Evolutionary conservation across 2,113 vertebrate species (phyloP), one percentile per base, ranked within the genome.

Genomic region (Labrus mixtus): DNA sequence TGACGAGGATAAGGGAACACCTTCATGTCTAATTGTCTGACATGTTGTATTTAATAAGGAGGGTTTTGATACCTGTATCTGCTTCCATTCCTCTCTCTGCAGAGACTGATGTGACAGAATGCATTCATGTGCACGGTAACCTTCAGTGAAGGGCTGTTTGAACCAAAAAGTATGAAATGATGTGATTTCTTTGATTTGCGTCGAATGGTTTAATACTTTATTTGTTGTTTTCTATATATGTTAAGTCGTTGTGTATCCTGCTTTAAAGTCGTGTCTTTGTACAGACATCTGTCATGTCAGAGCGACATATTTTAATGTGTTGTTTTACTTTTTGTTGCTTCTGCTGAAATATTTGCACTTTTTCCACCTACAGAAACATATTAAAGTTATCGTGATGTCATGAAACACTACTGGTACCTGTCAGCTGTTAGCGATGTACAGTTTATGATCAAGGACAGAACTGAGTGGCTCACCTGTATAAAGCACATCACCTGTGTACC

Each of bases 301-400:
- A 70, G 69, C 67, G 82, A 78, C 81, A 81, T 82, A 76, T 66
- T 68, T 58, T 61, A 75, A 54, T 64, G 63, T 50, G 56, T 75
- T 50, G 17, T 23, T 56, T 66, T 1, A 15, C 29, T 71, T 23
- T 48, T 29, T 65, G n/a, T 63, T 76, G 65, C 57, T 69, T 41
- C 8, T 20, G n/a, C 80, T 56, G 60, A 73, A 54, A 83, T 76
- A 53, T 45, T 82, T 85, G 70, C 79, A 87, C 81, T 85, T 79
- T 33, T 76, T 65, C 9, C 51, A 61, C 68, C 39, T 56, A 6
- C 46, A 68, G 17, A 69, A 71, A 8, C 56, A 1, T 54, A 36
- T 61, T 39, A 29, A 71, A 23, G 25, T 65, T 22, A 16, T 57
- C 57, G 67, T 72, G 69, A 1, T 56, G n/a, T 8, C 45, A 46